Base-by-base conservation (phyloP, 2,797 vertebrate species). In the Anguilla megastoma region DNA sequence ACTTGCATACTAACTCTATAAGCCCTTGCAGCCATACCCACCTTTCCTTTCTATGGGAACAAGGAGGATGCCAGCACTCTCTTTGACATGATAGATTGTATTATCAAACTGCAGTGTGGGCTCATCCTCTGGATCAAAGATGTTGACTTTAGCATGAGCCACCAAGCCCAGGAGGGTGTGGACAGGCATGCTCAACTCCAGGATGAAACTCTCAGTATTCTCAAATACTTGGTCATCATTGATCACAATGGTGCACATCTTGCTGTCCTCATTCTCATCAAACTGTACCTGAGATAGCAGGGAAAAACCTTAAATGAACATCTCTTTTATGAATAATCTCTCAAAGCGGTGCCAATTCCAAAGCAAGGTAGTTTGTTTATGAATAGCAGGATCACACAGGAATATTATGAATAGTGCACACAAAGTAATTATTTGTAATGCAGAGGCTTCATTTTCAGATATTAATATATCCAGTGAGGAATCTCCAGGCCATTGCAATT, bases 111-210 rank as follows among this genome's bases (percentile, higher is more conserved):
- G 97, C 92, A 99, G 93, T 0, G 95, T 97, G 30, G 99, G 98
- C 86, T 99, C 97, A 0, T 99, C 99, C 92, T 99, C 98, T 0
- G 95, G 92, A 94, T 99, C 98, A 0, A 92, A 94, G 93, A 99
- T 97, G 93, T 97, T 93, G 91, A 99, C 95, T 0, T 93, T 90
- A 85, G 97, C 96, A 0, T 90, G 95, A 0, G 96, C 97, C 93
- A 96, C 86, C 0, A 91, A 93, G 0, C 98, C 98, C 91, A 99
- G 95, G 86, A 99, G 95, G 4, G 98, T 97, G 0, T 99, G 99
- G 0, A 97, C 98, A 0, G 99, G 98, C 97, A 98, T 97, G 94
- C 98, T 99, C 86, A 99, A 97, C 94, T 99, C 98, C 93, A 99
- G 96, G 0, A 93, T 89, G 89, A 99, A 99, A 87, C 94, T 97